Evolutionary conservation across 2,797 vertebrate genomes (phyloP), one percentile per base, ranked within the genome.

Genomic region (Eulemur coronatus): DNA sequence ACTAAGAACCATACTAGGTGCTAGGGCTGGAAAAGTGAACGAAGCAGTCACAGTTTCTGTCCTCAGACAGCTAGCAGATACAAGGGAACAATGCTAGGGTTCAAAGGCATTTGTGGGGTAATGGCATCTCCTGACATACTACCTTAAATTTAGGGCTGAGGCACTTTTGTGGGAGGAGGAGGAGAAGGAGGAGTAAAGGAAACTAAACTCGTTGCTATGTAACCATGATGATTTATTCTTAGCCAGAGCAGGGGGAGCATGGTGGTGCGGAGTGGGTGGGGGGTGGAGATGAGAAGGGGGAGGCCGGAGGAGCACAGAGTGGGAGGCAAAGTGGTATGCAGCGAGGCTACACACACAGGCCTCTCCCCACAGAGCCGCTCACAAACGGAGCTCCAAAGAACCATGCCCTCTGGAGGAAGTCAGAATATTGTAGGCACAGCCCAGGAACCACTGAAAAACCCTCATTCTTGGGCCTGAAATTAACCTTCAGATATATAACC

Each of bases 161-260:
- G 93, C 86, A 96, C 93, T 97, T 97, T 85, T 95, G 95, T 94
- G 96, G 96, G 89, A 97, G 91, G 61, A 96, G 93, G 88, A 95
- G 35, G 43, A 96, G 94, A 11, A 92, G 96, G 94, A 82, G 91
- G 95, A 97, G 70, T 96, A 94, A 95, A 98, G 94, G 97, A 97
- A 97, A 97, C 89, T 94, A 96, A 97, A 95, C 69, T 84, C 13
- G 97, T 98, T 98, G 98, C 97, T 97, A 97, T 90, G 98, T 97
- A 97, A 98, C 98, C 26, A 8, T 78, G 93, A 93, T 65, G 95
- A 97, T 97, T 97, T 98, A 98, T 98, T 98, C 97, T 97, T 95
- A 98, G 95, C 91, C 48, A 72, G 89, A 89, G 91, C 93, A 91
- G 78, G 80, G 85, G 75, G 73, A 97, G 93, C 95, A 67, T 46